Percentiles rank a stretch among this genome's conserved stretches.
phyloP scores from a whole-genome alignment of 2,888 invertebrate genomes.

The Tinea trinotella region DNA sequence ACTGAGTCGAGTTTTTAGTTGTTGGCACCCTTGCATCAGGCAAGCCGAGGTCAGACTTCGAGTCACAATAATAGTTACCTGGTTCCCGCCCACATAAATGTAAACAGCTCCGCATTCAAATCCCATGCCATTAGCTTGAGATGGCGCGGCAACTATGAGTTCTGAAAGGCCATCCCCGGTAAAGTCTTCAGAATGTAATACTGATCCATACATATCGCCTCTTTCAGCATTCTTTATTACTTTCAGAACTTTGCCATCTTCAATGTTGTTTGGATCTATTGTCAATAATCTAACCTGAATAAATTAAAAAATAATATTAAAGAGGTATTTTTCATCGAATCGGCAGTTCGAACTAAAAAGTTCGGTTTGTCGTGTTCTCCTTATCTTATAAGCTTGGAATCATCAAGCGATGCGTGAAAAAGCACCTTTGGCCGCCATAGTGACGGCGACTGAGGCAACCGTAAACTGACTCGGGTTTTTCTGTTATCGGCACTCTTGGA shows the following conservation, averaged over 20 bases:
- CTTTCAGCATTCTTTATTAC: background rate
- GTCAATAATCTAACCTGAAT: conserved; percentile 30
- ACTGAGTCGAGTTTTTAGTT: too few species aligned
- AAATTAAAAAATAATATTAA: background rate
- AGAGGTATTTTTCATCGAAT: background rate
- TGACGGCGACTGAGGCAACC: too few species aligned
- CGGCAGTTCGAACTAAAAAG: too few species aligned
- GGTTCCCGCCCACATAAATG: conserved; percentile 37
- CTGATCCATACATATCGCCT: conserved; percentile 73
- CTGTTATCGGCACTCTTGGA: too few species aligned
- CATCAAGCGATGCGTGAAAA: too few species aligned
- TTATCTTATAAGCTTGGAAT: too few species aligned
- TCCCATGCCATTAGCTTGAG: conserved; percentile 28
- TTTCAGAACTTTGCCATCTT: conserved; percentile 1
- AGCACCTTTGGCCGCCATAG: too few species aligned
- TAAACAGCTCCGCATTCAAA: conserved; percentile 70
- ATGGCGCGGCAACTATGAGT: conserved; percentile 74
- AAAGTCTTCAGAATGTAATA: conserved; percentile 56
- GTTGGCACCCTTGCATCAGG: too few species aligned
- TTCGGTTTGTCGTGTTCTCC: too few species aligned
- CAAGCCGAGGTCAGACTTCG: too few species aligned
- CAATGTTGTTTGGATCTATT: background rate
- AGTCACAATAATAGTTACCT: too few species aligned
- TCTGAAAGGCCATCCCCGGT: conserved; percentile 69
- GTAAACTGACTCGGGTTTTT: too few species aligned